These are phyloP conservation scores for Sciaenops ocellatus DNA, from an alignment of 2,797 vertebrate species.

Conservation along the genomic window DNA sequence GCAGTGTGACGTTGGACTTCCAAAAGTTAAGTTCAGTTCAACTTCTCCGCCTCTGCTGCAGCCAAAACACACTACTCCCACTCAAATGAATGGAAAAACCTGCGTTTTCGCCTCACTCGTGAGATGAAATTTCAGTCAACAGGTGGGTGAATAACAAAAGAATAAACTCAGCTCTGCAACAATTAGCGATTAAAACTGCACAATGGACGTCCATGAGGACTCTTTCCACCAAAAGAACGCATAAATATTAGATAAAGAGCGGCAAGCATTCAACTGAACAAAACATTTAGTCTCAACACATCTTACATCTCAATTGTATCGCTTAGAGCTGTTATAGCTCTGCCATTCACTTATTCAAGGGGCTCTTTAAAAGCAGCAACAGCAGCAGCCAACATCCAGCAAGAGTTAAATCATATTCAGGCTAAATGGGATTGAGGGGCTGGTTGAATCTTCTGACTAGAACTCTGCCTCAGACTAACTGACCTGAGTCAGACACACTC, in stretches of 20 bases:
- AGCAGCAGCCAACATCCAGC: slow-evolving; percentile 47
- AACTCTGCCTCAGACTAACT: slow-evolving; percentile 54
- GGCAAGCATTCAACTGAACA: not conserved
- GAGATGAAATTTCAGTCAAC: slow-evolving; percentile 36
- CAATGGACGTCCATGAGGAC: not conserved
- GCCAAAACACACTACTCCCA: too few relatives aligned
- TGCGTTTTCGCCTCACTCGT: not conserved
- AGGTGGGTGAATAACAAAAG: slow-evolving; percentile 17
- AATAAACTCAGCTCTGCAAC: slow-evolving; percentile 4
- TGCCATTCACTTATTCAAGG: slow-evolving; percentile 50
- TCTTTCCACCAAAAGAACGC: not conserved
- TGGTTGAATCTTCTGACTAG: slow-evolving; percentile 58
- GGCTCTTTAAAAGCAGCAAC: slow-evolving; percentile 53
- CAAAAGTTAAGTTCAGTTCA: too few relatives aligned
- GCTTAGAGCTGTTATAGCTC: slow-evolving; percentile 16
- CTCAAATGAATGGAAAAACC: too few relatives aligned
- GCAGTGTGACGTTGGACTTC: too few relatives aligned
- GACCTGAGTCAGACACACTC: slow-evolving; percentile 69
- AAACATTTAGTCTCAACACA: slow-evolving; percentile 8
- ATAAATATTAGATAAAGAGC: slow-evolving; percentile 37
- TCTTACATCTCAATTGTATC: slow-evolving; percentile 31
- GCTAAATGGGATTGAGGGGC: slow-evolving; percentile 63
- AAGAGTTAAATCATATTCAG: slow-evolving; percentile 63
- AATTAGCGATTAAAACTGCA: slow-evolving; percentile 4
- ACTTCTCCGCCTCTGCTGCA: too few relatives aligned